Evolutionary conservation across 2,797 vertebrate species (phyloP).

Genomic region (Hozukius guyotensis): DNA sequence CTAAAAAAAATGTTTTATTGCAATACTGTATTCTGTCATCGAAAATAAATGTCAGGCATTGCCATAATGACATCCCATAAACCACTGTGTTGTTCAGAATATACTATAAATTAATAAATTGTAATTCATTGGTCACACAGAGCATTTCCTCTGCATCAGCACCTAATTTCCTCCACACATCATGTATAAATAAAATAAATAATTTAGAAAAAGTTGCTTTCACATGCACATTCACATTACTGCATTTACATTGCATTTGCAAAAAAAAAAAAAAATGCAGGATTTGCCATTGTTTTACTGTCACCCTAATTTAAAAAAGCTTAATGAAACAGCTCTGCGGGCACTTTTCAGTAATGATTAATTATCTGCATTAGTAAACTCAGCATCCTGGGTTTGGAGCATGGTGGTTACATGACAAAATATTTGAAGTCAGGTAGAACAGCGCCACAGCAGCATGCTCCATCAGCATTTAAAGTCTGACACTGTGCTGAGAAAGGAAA

Average conservation of each 20-base stretch:
- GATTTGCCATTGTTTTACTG: slow-evolving; percentile 18
- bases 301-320: neutral
- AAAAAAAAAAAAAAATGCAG: neutral
- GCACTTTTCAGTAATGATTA: slow-evolving; percentile 41
- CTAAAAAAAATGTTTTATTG: neutral
- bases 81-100: neutral
- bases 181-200: neutral
- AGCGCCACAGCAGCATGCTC: neutral
- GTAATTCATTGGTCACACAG: neutral
- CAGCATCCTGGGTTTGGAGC: slow-evolving; percentile 15
- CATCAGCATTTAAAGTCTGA: slow-evolving; percentile 35
- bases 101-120: neutral
- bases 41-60: neutral
- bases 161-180: neutral
- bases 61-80: neutral
- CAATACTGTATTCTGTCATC: neutral
- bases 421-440: slow-evolving; percentile 24
- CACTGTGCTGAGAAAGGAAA: slow-evolving; percentile 7
- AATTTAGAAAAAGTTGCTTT: slow-evolving; percentile 8
- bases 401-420: slow-evolving; percentile 5
- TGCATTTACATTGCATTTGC: neutral
- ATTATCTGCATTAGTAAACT: slow-evolving; percentile 29
- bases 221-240: neutral
- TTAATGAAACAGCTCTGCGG: slow-evolving; percentile 3
- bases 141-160: neutral